phyloP scores from a whole-genome alignment of 2,797 vertebrate genomes.

The Pelochelys cantorii region DNA sequence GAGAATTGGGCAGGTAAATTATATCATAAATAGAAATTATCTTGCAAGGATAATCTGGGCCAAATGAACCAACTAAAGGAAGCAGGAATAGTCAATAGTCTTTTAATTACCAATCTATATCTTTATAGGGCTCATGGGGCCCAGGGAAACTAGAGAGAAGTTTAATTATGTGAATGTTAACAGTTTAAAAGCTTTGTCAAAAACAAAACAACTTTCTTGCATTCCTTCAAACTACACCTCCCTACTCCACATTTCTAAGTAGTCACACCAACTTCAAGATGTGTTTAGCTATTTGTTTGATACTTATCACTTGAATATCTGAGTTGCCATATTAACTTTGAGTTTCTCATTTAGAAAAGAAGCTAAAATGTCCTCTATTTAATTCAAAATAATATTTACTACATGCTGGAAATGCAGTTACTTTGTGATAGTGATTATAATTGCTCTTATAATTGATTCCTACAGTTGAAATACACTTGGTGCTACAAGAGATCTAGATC shows the following conservation, averaged over 20 bases:
- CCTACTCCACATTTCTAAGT: not conserved
- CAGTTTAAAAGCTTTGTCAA: not conserved
- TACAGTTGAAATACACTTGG: not conserved
- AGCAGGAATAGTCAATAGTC: slow-evolving; percentile 24
- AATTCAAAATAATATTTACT: not conserved
- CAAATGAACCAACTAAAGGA: not conserved
- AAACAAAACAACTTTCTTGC: not conserved
- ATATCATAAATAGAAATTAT: not conserved
- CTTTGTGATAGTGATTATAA: not conserved
- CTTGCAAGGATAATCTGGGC: not conserved
- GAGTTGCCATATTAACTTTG: not conserved
- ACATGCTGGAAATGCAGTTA: not conserved
- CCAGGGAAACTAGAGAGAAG: not conserved
- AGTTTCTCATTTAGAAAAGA: not conserved
- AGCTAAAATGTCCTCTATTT: not conserved
- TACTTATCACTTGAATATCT: not conserved
- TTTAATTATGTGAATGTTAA: not conserved
- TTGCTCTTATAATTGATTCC: not conserved
- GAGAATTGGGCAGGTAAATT: slow-evolving; percentile 2
- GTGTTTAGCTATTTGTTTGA: not conserved
- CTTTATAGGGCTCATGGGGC: slow-evolving; percentile 7
- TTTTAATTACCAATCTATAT: slow-evolving; percentile 24
- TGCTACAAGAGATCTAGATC: not conserved
- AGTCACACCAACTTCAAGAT: not conserved
- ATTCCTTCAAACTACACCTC: not conserved